phyloP scores from a whole-genome alignment of 1,140 invertebrate species.

The Heterodera schachtii region DNA sequence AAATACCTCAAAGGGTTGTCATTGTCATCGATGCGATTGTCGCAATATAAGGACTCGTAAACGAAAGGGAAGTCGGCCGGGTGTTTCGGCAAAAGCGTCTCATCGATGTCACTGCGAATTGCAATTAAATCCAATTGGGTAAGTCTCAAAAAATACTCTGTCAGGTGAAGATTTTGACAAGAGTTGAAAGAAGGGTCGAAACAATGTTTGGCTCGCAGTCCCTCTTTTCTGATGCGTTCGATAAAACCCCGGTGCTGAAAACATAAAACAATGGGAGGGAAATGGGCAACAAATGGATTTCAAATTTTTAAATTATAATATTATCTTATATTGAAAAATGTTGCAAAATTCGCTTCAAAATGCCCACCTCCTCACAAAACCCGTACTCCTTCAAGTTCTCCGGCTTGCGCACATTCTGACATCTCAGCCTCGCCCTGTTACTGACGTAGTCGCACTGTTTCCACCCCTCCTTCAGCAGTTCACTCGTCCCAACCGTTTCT shows the following conservation, averaged over 20 bases:
- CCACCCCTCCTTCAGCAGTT: not conserved
- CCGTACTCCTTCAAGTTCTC: conserved; percentile 17
- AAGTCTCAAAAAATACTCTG: not conserved
- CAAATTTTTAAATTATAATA: no score
- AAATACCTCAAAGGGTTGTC: conserved; percentile 28
- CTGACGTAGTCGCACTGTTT: conserved; percentile 32
- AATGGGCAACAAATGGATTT: not conserved
- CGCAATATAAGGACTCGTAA: conserved; percentile 26
- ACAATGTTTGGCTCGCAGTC: conserved; percentile 16
- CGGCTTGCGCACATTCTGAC: conserved; percentile 9
- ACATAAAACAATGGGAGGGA: not conserved
- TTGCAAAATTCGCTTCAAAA: not conserved
- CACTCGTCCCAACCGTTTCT: not conserved
- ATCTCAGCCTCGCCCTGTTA: conserved; percentile 16
- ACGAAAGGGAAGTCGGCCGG: conserved; percentile 22
- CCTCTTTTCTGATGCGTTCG: conserved; percentile 11
- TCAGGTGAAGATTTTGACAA: not conserved
- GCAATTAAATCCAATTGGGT: not conserved
- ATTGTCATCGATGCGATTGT: conserved; percentile 18
- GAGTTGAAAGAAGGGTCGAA: conserved; percentile 14
- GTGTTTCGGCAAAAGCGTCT: conserved; percentile 12
- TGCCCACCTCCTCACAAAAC: conserved; percentile 24
- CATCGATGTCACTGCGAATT: conserved; percentile 6
- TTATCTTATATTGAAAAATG: no score
- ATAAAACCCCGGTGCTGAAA: conserved; percentile 24